A percentile compares a stretch with the other conserved stretches of the same genome.
phyloP scores from a whole-genome alignment of 2,888 invertebrate species.

The Oscheius sp. region DNA sequence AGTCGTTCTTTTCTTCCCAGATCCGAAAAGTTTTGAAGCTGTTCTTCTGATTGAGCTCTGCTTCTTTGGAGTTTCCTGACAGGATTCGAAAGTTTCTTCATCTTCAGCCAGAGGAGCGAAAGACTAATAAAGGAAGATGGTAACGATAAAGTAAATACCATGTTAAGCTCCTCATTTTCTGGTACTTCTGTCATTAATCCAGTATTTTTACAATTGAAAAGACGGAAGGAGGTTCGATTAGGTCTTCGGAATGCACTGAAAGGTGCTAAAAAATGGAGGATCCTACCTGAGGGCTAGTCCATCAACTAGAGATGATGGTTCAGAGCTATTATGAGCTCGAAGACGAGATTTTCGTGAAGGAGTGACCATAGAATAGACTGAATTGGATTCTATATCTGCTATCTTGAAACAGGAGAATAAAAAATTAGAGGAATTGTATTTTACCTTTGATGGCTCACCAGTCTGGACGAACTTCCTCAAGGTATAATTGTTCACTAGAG shows the following conservation, averaged over 20 bases:
- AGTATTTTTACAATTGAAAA: neutral
- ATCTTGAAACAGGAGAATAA: too few species aligned
- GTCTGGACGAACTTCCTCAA: neutral
- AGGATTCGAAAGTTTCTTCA: neutral
- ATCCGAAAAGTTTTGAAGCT: slow-evolving; percentile 2
- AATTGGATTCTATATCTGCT: neutral
- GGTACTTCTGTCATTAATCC: slow-evolving; percentile 1
- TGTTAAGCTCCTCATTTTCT: neutral
- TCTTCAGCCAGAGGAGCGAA: slow-evolving; percentile 19
- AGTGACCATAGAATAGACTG: slow-evolving; percentile 11
- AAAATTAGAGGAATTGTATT: neutral
- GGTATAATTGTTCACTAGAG: neutral
- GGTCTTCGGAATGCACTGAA: too few species aligned
- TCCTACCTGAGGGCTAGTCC: too few species aligned
- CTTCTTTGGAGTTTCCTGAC: neutral
- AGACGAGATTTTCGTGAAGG: too few species aligned
- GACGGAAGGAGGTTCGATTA: neutral
- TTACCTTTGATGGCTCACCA: neutral
- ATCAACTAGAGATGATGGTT: too few species aligned
- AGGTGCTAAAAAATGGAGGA: too few species aligned
- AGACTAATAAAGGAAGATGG: neutral
- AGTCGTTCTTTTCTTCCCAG: neutral
- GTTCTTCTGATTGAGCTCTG: neutral
- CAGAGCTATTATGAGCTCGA: too few species aligned
- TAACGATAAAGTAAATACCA: neutral